Conservation (phyloP, 2,888 invertebrate species). For the Agrochola circellaris region DNA sequence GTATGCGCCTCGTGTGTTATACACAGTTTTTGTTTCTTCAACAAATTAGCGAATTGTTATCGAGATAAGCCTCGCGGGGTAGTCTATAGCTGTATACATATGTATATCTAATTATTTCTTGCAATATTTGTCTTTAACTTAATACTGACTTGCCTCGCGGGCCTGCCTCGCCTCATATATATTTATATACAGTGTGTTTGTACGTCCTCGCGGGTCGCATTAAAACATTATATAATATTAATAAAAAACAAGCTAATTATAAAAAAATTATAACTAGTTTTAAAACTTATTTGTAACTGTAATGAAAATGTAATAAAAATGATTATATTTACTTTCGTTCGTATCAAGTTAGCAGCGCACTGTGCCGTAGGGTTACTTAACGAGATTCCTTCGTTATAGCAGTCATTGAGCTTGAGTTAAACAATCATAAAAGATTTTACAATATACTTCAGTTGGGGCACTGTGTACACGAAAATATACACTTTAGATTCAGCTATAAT, state of each 20-base stretch:
- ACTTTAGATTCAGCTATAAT: constrained; percentile 1
- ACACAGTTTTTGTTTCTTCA: constrained; percentile 40
- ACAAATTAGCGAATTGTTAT: constrained; percentile 61
- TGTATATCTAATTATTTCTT: constrained; percentile 55
- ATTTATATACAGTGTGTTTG: constrained; percentile 60
- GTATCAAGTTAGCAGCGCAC: constrained; percentile 66
- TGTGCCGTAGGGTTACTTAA: constrained; percentile 72
- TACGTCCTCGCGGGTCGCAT: constrained; percentile 70
- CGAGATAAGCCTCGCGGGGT: constrained; percentile 50
- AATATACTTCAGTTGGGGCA: constrained; percentile 55
- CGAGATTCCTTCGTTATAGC: constrained; percentile 71
- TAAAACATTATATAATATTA: constrained; percentile 71
- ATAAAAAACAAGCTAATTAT: constrained; percentile 78
- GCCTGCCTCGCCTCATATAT: constrained; percentile 42
- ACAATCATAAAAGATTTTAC: constrained; percentile 46
- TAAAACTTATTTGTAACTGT: constrained; percentile 83
- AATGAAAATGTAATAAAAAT: constrained; percentile 81
- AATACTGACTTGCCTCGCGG: constrained; percentile 44
- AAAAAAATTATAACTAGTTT: constrained; percentile 81
- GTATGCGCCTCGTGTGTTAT: constrained; percentile 39
- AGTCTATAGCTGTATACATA: constrained; percentile 50
- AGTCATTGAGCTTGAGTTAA: constrained; percentile 66
- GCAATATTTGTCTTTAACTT: constrained; percentile 63
- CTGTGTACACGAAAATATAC: background rate
- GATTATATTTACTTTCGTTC: constrained; percentile 66